A percentile compares a stretch with the other conserved stretches of the same genome.
These are phyloP conservation scores for Etheostoma cragini DNA, from an alignment of 2,113 vertebrate species.

Conservation along the genomic window DNA sequence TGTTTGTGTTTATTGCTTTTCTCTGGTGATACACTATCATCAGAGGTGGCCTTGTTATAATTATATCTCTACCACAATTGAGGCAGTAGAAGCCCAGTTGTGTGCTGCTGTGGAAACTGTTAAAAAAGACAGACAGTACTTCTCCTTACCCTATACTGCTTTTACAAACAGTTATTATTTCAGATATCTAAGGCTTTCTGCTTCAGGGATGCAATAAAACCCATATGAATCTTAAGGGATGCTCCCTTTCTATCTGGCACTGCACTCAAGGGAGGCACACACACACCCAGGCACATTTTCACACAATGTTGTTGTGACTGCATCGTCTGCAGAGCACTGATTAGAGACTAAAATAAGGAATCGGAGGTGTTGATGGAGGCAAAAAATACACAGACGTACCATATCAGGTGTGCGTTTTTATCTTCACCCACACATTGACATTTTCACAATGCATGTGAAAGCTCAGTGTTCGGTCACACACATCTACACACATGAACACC, in stretches of 20 bases:
- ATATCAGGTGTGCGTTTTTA: conserved; percentile 35
- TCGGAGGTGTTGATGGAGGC: conserved; percentile 20
- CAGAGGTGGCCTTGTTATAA: conserved; percentile 74
- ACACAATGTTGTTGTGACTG: conserved; percentile 55
- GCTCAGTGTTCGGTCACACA: conserved; percentile 23
- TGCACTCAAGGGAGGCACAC: conserved; percentile 2
- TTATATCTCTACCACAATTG: conserved; percentile 71
- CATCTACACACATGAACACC: conserved; percentile 5
- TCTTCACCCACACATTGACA: conserved; percentile 49
- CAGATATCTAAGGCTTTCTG: conserved; percentile 4
- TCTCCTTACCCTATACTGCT: neutral
- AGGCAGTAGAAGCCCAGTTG: conserved; percentile 44
- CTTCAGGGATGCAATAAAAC: conserved; percentile 30
- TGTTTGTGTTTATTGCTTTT: conserved; percentile 69
- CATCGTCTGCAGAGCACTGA: conserved; percentile 49
- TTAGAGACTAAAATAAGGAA: conserved; percentile 55
- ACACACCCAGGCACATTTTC: conserved; percentile 21
- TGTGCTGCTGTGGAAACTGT: conserved; percentile 62
- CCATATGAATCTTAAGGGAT: conserved; percentile 3
- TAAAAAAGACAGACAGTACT: conserved; percentile 19
- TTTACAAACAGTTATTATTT: neutral
- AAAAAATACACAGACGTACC: neutral
- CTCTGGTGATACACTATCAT: conserved; percentile 65
- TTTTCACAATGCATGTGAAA: conserved; percentile 36
- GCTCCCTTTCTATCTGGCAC: conserved; percentile 9